phyloP scores from a whole-genome alignment of 2,113 vertebrate genomes.

The Xyliphius kryptos region DNA sequence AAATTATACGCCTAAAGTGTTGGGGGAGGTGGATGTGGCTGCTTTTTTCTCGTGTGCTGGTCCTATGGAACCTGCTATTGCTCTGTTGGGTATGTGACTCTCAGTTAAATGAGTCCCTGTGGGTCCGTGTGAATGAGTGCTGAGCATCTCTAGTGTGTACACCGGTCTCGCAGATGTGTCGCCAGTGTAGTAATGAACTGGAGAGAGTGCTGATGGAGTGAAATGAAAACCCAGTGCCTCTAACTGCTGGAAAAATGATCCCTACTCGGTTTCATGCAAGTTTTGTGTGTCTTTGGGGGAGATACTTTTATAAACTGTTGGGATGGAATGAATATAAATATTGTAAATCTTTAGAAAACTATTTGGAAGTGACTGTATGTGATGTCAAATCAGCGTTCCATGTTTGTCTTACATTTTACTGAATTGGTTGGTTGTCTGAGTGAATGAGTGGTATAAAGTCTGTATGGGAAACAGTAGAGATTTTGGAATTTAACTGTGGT shows the following conservation, averaged over 20 bases:
- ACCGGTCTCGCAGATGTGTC: neutral
- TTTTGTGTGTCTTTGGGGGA: no score
- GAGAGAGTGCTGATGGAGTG: constrained; percentile 7
- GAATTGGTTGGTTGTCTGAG: no score
- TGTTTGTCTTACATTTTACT: no score
- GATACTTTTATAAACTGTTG: no score
- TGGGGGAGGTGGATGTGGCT: neutral
- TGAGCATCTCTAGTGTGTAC: constrained; percentile 1
- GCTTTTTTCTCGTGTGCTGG: neutral
- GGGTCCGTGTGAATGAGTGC: constrained; percentile 9
- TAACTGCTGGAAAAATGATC: neutral
- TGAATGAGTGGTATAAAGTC: neutral
- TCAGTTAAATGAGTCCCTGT: constrained; percentile 20
- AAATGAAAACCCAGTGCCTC: neutral
- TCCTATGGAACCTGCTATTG: neutral
- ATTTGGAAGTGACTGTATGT: no score
- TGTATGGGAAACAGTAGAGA: neutral
- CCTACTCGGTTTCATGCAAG: no score
- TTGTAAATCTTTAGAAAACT: no score
- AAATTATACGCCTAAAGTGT: neutral
- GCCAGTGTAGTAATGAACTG: constrained; percentile 1
- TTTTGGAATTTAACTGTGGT: neutral
- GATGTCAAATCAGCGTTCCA: no score
- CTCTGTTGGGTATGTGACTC: neutral
- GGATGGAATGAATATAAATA: no score